Base-by-base conservation (phyloP, 1,140 invertebrate genomes). In the Drosophila trapezifrons region DNA sequence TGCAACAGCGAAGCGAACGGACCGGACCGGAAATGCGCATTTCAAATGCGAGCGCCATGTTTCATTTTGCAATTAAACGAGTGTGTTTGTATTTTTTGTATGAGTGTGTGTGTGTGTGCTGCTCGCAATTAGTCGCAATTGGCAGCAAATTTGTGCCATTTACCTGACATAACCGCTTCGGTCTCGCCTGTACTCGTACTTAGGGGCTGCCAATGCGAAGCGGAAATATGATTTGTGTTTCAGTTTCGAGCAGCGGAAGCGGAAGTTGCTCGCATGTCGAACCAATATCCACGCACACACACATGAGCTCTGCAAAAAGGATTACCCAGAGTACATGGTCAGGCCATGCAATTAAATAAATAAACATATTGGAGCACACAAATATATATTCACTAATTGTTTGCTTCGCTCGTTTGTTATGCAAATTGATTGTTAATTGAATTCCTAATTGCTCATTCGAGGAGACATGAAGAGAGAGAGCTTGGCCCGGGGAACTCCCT, bases 161-260 rank as follows among this genome's bases (percentile, higher is more conserved):
- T 73, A 73, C 71, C 69, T 63, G 38, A 51, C 47, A 18, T 49
- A 70, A 63, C 62, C 49, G 59, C 13, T 64, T 35, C 15, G 29
- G 32, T 32, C 10, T 35, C 63, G 18, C 64, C 10, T 32, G 25
- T 38, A n/a, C n/a, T 38, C 54, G 46, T 43, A 29, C 69, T 67
- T 54, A 32, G 60, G 46, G 18, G 5, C 63, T 72, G 78, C 25
- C 77, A 76, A 71, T 80, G 42, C 54, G 35, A 56, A 67, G 15
- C 65, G 82, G 70, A 85, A 86, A 82, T 86, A 64, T 77, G 80
- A 86, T 86, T 85, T 86, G 78, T 71, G 54, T 82, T 81, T 60
- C 57, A 49, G 69, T 32, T 76, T 62, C 15, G 58, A 62, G 75
- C 55, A 45, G 46, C 79, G 72, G 71, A 87, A 87, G 15, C 83